phyloP scores from a whole-genome alignment of 2,888 invertebrate genomes.

The Nymphalis polychloros region DNA sequence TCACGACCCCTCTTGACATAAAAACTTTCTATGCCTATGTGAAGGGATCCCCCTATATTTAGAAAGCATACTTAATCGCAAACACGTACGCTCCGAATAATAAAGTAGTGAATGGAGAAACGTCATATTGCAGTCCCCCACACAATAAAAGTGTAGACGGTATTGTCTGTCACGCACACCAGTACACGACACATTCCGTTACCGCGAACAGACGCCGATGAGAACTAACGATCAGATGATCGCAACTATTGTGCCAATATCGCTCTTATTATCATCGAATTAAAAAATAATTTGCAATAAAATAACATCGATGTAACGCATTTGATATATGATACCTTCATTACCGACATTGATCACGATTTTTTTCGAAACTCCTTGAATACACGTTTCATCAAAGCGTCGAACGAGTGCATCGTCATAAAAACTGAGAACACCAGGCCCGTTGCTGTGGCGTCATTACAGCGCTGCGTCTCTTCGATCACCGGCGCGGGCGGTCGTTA shows the following conservation, averaged over 20 bases:
- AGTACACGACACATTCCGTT: slow-evolving; percentile 43
- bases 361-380: slow-evolving; percentile 42
- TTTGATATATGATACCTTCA: slow-evolving; percentile 50
- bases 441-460: slow-evolving; percentile 61
- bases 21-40: slow-evolving; percentile 69
- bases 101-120: slow-evolving; percentile 74
- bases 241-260: slow-evolving; percentile 15
- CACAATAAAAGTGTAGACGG: slow-evolving; percentile 59
- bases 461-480: slow-evolving; percentile 63
- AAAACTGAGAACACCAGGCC: slow-evolving; percentile 55
- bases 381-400: slow-evolving; percentile 41
- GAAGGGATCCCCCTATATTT: slow-evolving; percentile 72
- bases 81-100: slow-evolving; percentile 74
- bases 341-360: slow-evolving; percentile 49
- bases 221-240: slow-evolving; percentile 32
- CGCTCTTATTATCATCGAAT: slow-evolving; percentile 12
- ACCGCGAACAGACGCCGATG: slow-evolving; percentile 32
- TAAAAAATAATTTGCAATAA: slow-evolving; percentile 27
- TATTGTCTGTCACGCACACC: slow-evolving; percentile 43
- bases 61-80: slow-evolving; percentile 77
- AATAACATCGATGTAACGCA: slow-evolving; percentile 38
- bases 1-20: slow-evolving; percentile 64
- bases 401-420: slow-evolving; percentile 46
- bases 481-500: slow-evolving; percentile 60
- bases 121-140: slow-evolving; percentile 74